A percentile compares a stretch with the other conserved stretches of the same genome.
phyloP scores from a whole-genome alignment of 2,797 vertebrate species.

The Cynopterus sphinx region DNA sequence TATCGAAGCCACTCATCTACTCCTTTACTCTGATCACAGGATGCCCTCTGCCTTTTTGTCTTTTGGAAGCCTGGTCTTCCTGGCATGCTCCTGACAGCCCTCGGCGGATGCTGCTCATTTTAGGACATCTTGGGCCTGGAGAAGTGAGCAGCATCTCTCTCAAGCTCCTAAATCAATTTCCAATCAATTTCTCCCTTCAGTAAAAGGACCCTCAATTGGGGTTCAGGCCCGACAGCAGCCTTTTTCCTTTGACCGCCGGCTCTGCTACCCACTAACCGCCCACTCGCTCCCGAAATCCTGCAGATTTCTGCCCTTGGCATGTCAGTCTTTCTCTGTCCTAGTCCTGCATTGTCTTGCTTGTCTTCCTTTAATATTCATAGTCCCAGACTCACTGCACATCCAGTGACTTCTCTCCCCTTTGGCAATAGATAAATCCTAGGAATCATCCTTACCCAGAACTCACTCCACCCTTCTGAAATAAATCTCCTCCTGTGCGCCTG shows the following conservation, averaged over 20 bases:
- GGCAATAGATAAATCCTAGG: background rate
- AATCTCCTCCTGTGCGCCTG: background rate
- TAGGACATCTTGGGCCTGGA: background rate
- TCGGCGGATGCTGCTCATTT: background rate
- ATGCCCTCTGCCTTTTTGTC: background rate
- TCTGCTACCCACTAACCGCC: background rate
- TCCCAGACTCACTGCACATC: background rate
- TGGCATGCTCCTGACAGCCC: too few relatives aligned
- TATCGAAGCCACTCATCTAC: background rate
- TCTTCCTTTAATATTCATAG: background rate
- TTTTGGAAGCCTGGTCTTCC: background rate
- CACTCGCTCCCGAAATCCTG: too few relatives aligned
- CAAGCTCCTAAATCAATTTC: background rate
- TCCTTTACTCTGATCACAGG: background rate
- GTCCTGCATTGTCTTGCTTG: too few relatives aligned
- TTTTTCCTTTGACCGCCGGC: background rate
- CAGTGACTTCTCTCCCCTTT: background rate
- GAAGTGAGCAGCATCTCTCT: background rate
- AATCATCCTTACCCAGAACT: background rate
- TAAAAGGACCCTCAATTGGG: background rate
- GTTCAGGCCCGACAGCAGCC: too few relatives aligned
- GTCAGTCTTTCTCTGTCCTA: background rate
- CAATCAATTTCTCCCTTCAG: background rate
- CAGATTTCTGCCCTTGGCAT: background rate
- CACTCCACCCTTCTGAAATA: background rate